Evolutionary conservation across 2,113 vertebrate species (phyloP), one percentile per base, ranked within the genome.

Genomic region (Lipotes vexillifer): DNA sequence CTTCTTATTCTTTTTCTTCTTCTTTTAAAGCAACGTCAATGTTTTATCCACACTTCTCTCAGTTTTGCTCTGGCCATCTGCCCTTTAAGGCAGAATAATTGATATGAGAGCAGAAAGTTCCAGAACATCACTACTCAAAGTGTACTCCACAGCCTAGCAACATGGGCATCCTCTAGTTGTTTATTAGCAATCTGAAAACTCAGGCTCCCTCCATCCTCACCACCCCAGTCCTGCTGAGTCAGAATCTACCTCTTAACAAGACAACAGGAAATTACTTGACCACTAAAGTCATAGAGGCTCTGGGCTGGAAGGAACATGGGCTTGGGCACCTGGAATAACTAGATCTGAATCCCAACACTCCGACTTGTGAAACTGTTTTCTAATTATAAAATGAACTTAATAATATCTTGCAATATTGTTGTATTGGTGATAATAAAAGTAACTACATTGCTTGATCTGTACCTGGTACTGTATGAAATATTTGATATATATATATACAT

Each of bases 111-210:
- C 3, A 66, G 81, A 92, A 72, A 52, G n/a, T 78, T 61, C 55
- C 86, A 25, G 52, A 72, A 31, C 9, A 10, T 36, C 23, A 2
- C 13, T 36, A 11, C 36, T 69, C n/a, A 13, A 29, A 11, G 21
- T 13, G 6, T 9, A 27, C 6, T 31, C 18, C 31, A n/a, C 29
- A 52, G 46, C 6, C 52, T 52, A 52, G 52, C 52, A 52, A 36
- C 4, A 0, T 4, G 65, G 27, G 3, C 13, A 14, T 61, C 23
- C 21, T 14, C 17, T 18, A 11, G 12, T 18, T 41, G 46, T 17
- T 69, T 38, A 71, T 10, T 21, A 29, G 25, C 80, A 41, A 66
- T 33, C 14, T 13, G 29, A 46, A 41, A 12, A 27, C 9, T 52
- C 21, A 21, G 68, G 4, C 55, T 14, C 49, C 10, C 15, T 6